Evolutionary conservation across 2,797 vertebrate genomes (phyloP).

Genomic region (Euthynnus affinis): DNA sequence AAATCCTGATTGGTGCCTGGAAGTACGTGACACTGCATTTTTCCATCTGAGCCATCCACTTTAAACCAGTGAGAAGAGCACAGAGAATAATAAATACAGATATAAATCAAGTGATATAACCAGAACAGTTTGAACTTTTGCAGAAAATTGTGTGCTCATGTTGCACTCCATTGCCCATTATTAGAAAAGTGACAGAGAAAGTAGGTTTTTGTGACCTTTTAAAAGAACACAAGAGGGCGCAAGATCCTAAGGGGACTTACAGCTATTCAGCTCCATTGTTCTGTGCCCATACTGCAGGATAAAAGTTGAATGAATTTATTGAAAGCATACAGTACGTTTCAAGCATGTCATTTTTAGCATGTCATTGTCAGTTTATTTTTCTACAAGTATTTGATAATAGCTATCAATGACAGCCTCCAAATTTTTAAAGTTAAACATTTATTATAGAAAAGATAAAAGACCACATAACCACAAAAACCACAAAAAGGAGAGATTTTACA

Average conservation of each 20-base stretch:
- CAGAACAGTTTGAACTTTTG: too few relatives aligned
- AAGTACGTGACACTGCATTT: too few relatives aligned
- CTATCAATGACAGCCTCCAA: background rate
- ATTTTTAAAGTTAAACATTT: constrained; percentile 1
- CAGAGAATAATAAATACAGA: too few relatives aligned
- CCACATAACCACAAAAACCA: too few relatives aligned
- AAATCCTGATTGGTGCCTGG: too few relatives aligned
- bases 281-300: background rate
- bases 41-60: too few relatives aligned
- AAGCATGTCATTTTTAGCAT: background rate
- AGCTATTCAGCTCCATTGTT: background rate
- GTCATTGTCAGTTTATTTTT: too few relatives aligned
- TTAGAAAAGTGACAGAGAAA: background rate
- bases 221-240: constrained; percentile 70
- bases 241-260: constrained; percentile 22
- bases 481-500: background rate
- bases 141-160: too few relatives aligned
- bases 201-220: constrained; percentile 1
- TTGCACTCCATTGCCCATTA: too few relatives aligned
- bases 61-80: too few relatives aligned
- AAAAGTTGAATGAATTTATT: background rate
- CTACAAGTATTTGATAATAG: background rate
- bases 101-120: too few relatives aligned
- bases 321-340: background rate
- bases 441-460: background rate